phyloP scores from a whole-genome alignment of 2,113 vertebrate genomes.

The Sceloporus tristichus region DNA sequence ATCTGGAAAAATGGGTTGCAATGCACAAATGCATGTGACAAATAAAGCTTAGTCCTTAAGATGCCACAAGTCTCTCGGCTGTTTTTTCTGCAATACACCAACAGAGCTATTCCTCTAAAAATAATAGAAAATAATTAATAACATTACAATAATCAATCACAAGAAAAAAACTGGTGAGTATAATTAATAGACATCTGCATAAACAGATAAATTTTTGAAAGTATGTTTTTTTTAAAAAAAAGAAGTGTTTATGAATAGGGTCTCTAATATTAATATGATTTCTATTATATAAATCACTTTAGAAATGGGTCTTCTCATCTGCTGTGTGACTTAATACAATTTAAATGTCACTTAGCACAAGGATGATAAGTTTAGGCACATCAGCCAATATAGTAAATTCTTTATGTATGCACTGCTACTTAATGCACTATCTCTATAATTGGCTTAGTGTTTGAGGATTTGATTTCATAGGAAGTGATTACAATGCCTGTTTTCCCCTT shows the following conservation, averaged over 20 bases:
- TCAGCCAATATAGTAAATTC: conserved; percentile 43
- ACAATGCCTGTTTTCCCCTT: conserved; percentile 12
- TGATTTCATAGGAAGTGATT: conserved; percentile 41
- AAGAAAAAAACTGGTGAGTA: too few relatives aligned
- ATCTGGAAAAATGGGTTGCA: too few relatives aligned
- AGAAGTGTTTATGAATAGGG: not conserved
- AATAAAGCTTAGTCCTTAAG: too few relatives aligned
- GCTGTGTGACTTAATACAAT: conserved; percentile 20
- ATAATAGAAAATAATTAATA: too few relatives aligned
- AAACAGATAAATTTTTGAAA: not conserved
- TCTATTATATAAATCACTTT: not conserved
- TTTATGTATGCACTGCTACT: conserved; percentile 42
- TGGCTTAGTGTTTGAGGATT: conserved; percentile 60
- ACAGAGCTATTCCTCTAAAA: too few relatives aligned
- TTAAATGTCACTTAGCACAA: conserved; percentile 35
- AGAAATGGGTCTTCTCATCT: conserved; percentile 18
- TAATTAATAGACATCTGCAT: not conserved
- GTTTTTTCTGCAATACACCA: too few relatives aligned
- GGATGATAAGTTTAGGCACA: conserved; percentile 35
- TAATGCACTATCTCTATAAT: conserved; percentile 60
- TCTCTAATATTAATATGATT: conserved; percentile 15
- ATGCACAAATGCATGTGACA: too few relatives aligned
- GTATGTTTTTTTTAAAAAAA: too few relatives aligned
- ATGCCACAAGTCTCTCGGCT: too few relatives aligned
- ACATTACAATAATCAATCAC: too few relatives aligned